Evolutionary conservation across 1,140 invertebrate species (phyloP), one percentile per base, ranked within the genome.

Genomic region (Nilaparvata lugens): DNA sequence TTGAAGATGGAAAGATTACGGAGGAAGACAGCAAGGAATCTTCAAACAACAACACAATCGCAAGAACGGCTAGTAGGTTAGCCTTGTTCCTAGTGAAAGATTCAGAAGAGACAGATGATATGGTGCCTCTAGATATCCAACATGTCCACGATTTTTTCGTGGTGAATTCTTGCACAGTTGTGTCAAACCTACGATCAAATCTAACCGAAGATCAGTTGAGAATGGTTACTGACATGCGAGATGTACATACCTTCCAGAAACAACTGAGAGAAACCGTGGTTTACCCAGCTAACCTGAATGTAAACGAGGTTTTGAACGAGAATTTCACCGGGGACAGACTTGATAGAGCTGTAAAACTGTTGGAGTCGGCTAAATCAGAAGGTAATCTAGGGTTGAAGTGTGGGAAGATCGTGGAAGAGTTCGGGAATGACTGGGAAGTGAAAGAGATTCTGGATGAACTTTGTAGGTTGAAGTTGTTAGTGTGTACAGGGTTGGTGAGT

Each of bases 61-160:
- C 65, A 21, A 28, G 73, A 63, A 58, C 68, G 63, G 51, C 76
- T 9, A 79, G 79, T 3, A 68, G 81, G 55, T 74, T 81, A 63
- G 77, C 76, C 11, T 66, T 83, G 28, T 69, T 81, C 28, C 74
- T 78, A 58, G 75, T 81, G 74, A 67, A 70, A 40, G 74, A 77
- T 48, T 21, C 48, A 9, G 56, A 63, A 40, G 19, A 58, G 6
- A 54, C 74, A 0, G 71, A 70, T 6, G 70, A 73, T 52, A 56
- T 74, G 0, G 69, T 70, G 0, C 65, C 71, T 3, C 63, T 71
- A 7, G 74, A 76, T 21, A 73, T 71, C 56, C 78, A 81, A 66
- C 79, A 83, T 60, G 79, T 79, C 0, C 82, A 84, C 54, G 83
- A 85, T 65, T 82, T 79, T 35, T 82, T 85, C 63, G 81, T 83